Evolutionary conservation across 1,140 invertebrate species (phyloP).

Genomic region (Trichogramma pretiosum): DNA sequence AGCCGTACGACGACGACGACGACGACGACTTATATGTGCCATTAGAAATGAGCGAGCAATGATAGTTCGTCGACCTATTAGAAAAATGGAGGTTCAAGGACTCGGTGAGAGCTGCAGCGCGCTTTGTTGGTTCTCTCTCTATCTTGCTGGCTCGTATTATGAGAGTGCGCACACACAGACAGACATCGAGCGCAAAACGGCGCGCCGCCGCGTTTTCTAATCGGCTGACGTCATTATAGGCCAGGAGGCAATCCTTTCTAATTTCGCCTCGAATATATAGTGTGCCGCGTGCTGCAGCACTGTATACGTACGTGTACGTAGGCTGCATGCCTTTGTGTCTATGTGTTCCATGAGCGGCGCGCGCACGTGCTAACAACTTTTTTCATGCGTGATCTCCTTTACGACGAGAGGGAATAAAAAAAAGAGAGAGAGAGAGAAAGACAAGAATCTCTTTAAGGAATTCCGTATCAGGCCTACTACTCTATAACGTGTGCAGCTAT

Average conservation of each 20-base stretch:
- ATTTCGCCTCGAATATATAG: constrained; percentile 13
- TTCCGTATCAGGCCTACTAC: too few relatives aligned
- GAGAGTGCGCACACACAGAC: background rate
- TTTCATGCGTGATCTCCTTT: too few relatives aligned
- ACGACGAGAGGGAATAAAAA: too few relatives aligned
- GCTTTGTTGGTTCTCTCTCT: too few relatives aligned
- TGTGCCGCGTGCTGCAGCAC: background rate
- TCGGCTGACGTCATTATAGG: constrained; percentile 19
- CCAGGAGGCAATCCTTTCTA: constrained; percentile 20
- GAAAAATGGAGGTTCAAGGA: constrained; percentile 30
- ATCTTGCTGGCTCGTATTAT: too few relatives aligned
- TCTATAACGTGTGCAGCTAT: too few relatives aligned
- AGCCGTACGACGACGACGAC: too few relatives aligned
- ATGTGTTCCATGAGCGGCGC: too few relatives aligned
- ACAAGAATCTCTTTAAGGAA: too few relatives aligned
- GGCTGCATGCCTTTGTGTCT: constrained; percentile 1
- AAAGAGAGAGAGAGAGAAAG: too few relatives aligned
- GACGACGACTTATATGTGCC: too few relatives aligned
- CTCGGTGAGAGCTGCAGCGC: constrained; percentile 8
- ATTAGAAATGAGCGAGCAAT: constrained; percentile 2
- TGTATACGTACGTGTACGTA: background rate
- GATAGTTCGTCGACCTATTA: constrained; percentile 19
- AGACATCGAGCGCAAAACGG: background rate
- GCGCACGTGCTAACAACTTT: too few relatives aligned
- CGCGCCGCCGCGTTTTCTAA: constrained; percentile 16